phyloP scores from a whole-genome alignment of 2,113 vertebrate genomes.

The Melanerpes aurifrons region DNA sequence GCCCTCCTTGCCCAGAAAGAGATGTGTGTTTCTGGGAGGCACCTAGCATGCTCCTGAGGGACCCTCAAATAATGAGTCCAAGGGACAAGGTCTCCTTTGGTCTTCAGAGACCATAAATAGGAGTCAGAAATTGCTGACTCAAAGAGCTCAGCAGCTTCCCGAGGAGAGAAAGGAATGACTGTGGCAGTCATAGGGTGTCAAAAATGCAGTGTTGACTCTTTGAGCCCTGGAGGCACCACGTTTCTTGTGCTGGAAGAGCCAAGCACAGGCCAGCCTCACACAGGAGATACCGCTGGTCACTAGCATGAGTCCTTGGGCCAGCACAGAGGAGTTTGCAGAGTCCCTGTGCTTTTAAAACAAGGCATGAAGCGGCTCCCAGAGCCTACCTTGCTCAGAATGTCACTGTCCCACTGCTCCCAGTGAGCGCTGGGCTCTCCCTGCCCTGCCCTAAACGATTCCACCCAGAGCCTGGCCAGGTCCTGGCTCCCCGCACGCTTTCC shows the following conservation, averaged over 20 bases:
- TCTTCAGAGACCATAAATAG: neutral
- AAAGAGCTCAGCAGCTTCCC: neutral
- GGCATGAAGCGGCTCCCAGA: neutral
- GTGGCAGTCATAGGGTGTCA: neutral
- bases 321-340: neutral
- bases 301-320: neutral
- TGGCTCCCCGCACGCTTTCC: rapidly evolving
- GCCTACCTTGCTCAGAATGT: neutral
- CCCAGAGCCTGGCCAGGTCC: rapidly evolving
- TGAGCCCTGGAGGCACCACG: neutral
- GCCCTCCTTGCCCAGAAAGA: neutral
- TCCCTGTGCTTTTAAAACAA: neutral
- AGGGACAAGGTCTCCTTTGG: neutral
- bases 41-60: neutral
- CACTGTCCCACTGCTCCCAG: neutral
- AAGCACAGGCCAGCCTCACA: neutral
- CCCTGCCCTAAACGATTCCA: rapidly evolving
- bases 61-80: neutral
- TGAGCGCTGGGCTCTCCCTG: neutral
- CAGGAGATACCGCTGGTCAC: neutral
- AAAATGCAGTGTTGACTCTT: neutral
- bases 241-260: neutral
- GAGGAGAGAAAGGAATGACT: neutral
- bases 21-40: neutral
- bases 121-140: neutral